phyloP scores from a whole-genome alignment of 1,140 invertebrate genomes.

The Drosophila guanche region DNA sequence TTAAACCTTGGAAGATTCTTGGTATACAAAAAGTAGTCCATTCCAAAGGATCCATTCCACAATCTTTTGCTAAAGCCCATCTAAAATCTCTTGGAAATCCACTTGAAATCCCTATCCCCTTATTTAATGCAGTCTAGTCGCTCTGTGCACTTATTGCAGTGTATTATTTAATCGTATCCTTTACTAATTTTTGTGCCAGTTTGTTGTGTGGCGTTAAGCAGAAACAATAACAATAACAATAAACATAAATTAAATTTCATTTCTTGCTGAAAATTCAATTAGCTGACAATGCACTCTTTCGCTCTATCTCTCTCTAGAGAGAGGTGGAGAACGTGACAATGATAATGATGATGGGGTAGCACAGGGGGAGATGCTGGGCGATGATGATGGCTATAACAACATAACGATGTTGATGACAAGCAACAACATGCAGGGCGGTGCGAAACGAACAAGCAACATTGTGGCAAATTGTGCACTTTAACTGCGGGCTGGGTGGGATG shows the following conservation, averaged over 20 bases:
- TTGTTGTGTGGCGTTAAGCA: slow-evolving; percentile 60
- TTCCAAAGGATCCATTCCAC: too few species aligned
- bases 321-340: slow-evolving; percentile 45
- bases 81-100: too few species aligned
- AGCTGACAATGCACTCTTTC: slow-evolving; percentile 69
- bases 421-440: slow-evolving; percentile 29
- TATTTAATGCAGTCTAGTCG: too few species aligned
- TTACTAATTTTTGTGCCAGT: slow-evolving; percentile 5
- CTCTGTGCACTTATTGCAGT: slow-evolving; percentile 14
- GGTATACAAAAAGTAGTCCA: too few species aligned
- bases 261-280: slow-evolving; percentile 79
- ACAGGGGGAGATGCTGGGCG: slow-evolving; percentile 10
- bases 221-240: slow-evolving; percentile 42
- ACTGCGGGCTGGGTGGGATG: slow-evolving; percentile 32
- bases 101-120: too few species aligned
- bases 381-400: slow-evolving; percentile 74
- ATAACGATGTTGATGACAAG: slow-evolving; percentile 78
- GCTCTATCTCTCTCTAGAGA: slow-evolving; percentile 21
- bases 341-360: slow-evolving; percentile 18
- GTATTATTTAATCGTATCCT: slow-evolving; percentile 18
- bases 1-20: too few species aligned
- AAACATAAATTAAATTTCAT: slow-evolving; percentile 81
- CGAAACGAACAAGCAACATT: slow-evolving; percentile 51
- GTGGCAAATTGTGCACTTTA: slow-evolving; percentile 75
- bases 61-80: too few species aligned